These are phyloP conservation scores for Turdus rufiventris DNA, from an alignment of 2,113 vertebrate genomes.

Conservation along the genomic window DNA sequence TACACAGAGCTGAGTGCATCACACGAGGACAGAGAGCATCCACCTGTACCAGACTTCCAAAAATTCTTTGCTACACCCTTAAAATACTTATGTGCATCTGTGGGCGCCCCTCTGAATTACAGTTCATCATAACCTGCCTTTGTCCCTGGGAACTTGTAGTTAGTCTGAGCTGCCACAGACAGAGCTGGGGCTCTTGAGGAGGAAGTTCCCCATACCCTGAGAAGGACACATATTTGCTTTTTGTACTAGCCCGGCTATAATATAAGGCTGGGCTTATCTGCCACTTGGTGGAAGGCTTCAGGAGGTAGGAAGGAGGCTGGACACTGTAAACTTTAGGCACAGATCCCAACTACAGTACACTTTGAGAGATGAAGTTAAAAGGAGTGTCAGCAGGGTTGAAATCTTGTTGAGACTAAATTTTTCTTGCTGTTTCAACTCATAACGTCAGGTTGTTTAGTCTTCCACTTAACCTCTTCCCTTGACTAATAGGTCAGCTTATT, in stretches of 20 bases:
- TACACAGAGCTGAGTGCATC: neutral
- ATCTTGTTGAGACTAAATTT: neutral
- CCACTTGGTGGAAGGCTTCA: neutral
- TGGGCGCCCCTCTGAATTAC: neutral
- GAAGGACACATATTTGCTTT: neutral
- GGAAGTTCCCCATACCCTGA: neutral
- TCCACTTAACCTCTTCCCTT: neutral
- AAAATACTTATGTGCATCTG: neutral
- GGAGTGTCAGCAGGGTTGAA: neutral
- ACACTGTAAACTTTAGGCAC: neutral
- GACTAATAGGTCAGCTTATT: neutral
- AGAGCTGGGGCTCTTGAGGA: neutral
- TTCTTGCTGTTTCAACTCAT: neutral
- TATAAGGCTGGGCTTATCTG: neutral
- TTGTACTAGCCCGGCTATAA: neutral
- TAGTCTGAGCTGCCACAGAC: neutral
- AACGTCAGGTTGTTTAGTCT: neutral
- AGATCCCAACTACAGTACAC: neutral
- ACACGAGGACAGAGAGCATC: neutral
- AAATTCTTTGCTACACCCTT: neutral
- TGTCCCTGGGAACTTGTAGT: neutral
- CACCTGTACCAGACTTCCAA: neutral
- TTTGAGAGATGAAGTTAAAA: neutral
- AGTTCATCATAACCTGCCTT: neutral
- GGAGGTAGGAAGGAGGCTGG: neutral